Evolutionary conservation across 2,888 invertebrate species (phyloP).

Genomic region (Andrena trimmerana): DNA sequence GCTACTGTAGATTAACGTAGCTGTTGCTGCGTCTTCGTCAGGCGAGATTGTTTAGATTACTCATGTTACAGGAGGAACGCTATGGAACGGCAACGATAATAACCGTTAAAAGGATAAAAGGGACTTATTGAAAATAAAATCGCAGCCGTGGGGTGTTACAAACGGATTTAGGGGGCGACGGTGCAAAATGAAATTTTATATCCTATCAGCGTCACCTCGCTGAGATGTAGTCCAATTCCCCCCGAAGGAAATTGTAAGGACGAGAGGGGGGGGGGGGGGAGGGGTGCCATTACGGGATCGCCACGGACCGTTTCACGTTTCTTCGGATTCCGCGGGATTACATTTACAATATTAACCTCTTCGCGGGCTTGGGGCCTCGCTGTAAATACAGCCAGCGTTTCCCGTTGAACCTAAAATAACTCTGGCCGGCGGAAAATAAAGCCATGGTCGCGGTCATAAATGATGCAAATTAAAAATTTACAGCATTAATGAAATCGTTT

Average conservation of each 20-base stretch:
- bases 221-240: conserved; percentile 53
- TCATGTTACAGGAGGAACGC: no score
- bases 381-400: conserved; percentile 22
- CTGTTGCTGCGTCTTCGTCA: no score
- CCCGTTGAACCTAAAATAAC: conserved; percentile 16
- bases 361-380: background rate
- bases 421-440: conserved; percentile 1
- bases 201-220: conserved; percentile 48
- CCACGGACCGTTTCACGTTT: conserved; percentile 36
- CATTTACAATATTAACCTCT: conserved; percentile 57
- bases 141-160: background rate
- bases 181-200: conserved; percentile 52
- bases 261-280: conserved; percentile 36
- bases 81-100: background rate
- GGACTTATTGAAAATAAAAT: conserved; percentile 16
- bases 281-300: conserved; percentile 41
- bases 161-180: conserved; percentile 16
- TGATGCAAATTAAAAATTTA: conserved; percentile 5
- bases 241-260: conserved; percentile 58
- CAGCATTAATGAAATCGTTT: conserved; percentile 3
- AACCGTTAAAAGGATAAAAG: background rate
- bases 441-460: background rate
- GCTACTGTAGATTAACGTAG: no score
- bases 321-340: conserved; percentile 50
- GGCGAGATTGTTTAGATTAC: no score